Percentiles rank a stretch among this genome's conserved stretches.
Evolutionary conservation across 2,113 vertebrate species (phyloP).

Genomic region (Opisthocomus hoazin): DNA sequence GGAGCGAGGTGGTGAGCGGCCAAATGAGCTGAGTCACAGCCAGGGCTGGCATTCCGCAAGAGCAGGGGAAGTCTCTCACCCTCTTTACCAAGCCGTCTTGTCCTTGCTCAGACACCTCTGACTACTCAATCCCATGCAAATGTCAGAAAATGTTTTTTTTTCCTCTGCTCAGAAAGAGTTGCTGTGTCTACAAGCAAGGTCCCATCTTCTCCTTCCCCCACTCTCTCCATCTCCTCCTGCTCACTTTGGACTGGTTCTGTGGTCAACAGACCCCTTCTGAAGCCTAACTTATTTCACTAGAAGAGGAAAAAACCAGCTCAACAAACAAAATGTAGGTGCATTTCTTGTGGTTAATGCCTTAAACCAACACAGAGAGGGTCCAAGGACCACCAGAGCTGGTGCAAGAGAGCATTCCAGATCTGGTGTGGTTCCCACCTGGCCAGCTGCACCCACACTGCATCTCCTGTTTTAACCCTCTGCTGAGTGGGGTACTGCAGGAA

Average conservation of each 20-base stretch:
- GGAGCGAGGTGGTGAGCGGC: background rate
- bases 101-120: background rate
- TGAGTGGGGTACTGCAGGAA: background rate
- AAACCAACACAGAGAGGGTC: background rate
- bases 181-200: rapidly evolving
- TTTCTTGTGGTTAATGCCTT: background rate
- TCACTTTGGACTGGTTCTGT: background rate
- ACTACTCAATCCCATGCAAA: background rate
- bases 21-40: background rate
- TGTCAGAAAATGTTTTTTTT: background rate
- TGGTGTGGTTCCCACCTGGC: too few species aligned
- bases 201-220: background rate
- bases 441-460: background rate
- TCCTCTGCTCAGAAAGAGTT: background rate
- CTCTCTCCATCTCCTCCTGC: background rate
- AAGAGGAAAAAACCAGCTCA: background rate
- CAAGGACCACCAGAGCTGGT: background rate
- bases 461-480: background rate
- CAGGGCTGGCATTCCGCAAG: background rate
- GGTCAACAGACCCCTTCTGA: background rate
- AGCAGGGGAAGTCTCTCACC: background rate
- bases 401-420: background rate
- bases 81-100: background rate
- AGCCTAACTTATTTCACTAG: background rate
- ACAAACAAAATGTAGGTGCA: background rate